Conservation (phyloP, 1,140 invertebrate species). For the Pseudoatta argentina region DNA sequence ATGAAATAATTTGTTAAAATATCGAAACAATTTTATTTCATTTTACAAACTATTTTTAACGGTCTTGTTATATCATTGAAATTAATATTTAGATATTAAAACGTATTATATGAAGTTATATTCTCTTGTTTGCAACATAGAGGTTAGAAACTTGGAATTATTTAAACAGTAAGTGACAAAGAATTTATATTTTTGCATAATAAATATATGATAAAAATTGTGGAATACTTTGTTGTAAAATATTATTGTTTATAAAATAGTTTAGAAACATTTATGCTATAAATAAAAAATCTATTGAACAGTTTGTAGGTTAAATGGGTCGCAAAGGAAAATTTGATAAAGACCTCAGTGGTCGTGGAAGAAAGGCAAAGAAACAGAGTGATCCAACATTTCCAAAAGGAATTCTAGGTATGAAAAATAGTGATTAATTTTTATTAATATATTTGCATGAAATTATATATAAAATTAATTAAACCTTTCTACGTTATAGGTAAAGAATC, state of each 20-base stretch:
- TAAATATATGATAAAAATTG: not conserved
- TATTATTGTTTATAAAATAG: not conserved
- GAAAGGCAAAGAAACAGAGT: constrained; percentile 94
- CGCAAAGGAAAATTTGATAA: constrained; percentile 94
- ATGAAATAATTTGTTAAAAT: not conserved
- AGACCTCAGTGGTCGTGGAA: constrained; percentile 92
- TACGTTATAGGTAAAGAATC: constrained; percentile 82
- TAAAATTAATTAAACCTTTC: constrained; percentile 19
- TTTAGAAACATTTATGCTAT: not conserved
- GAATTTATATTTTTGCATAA: constrained; percentile 8
- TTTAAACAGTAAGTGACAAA: not conserved
- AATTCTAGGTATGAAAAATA: constrained; percentile 84
- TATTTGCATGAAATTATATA: constrained; percentile 58
- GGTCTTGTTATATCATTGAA: not conserved
- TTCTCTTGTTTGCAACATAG: not conserved
- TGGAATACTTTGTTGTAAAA: not conserved
- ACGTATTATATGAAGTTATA: not conserved
- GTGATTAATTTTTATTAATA: constrained; percentile 64
- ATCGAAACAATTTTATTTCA: not conserved
- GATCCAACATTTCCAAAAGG: constrained; percentile 90
- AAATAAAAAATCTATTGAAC: not conserved
- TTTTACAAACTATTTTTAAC: not conserved
- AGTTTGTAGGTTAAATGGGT: constrained; percentile 89
- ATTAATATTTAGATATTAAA: not conserved
- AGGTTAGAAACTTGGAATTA: not conserved